phyloP scores from a whole-genome alignment of 2,888 invertebrate species.

The Ecdyonurus torrentis region DNA sequence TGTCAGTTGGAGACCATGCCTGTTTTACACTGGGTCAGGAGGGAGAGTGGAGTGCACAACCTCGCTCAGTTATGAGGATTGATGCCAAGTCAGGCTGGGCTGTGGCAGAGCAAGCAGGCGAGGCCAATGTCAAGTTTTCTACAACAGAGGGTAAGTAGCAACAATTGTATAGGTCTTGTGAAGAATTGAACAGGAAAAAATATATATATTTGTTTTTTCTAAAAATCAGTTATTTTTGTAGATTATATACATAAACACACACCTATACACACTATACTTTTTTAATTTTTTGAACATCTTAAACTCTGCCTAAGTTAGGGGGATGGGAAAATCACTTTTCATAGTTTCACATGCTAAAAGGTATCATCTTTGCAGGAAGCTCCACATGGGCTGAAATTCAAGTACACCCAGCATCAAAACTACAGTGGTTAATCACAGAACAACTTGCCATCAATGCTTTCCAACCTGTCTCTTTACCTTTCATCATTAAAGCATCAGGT shows the following conservation, averaged over 20 bases:
- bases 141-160: background rate
- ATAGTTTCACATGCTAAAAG: too few relatives aligned
- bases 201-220: too few relatives aligned
- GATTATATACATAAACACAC: too few relatives aligned
- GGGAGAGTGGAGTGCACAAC: background rate
- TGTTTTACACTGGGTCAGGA: background rate
- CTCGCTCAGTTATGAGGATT: background rate
- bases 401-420: background rate
- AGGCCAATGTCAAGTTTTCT: background rate
- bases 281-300: too few relatives aligned
- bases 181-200: too few relatives aligned
- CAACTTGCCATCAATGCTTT: background rate
- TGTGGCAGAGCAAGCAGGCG: background rate
- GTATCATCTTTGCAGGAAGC: background rate
- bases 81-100: constrained; percentile 1
- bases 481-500: background rate
- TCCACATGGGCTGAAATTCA: background rate
- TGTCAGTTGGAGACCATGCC: background rate
- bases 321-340: too few relatives aligned
- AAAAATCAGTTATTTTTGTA: too few relatives aligned
- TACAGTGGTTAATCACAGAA: background rate
- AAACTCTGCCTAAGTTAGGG: too few relatives aligned
- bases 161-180: too few relatives aligned
- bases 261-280: too few relatives aligned
- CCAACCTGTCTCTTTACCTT: background rate